phyloP scores from a whole-genome alignment of 2,888 invertebrate genomes.

The Nematopogon swammerdamellus region DNA sequence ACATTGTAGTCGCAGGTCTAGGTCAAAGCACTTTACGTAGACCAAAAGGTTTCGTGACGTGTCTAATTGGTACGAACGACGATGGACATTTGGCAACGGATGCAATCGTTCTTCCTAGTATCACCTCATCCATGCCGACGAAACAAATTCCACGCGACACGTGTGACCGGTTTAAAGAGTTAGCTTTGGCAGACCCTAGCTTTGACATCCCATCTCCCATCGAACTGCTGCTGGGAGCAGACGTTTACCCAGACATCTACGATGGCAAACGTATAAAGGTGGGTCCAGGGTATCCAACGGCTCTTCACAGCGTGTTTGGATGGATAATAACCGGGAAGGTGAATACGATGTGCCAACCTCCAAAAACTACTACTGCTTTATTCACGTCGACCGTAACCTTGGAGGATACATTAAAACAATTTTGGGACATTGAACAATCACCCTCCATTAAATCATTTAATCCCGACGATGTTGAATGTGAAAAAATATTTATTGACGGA shows the following conservation, averaged over 20 bases:
- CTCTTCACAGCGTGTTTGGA: not conserved
- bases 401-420: not conserved
- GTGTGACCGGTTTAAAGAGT: not conserved
- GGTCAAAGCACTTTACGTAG: not conserved
- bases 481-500: not conserved
- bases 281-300: not conserved
- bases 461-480: not conserved
- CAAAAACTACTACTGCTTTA: not conserved
- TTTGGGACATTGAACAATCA: not conserved
- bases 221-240: not conserved
- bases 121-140: not conserved
- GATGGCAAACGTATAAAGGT: not conserved
- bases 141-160: not conserved
- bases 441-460: not conserved
- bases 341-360: not conserved
- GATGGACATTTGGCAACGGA: not conserved
- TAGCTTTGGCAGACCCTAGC: not conserved
- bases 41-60: not conserved
- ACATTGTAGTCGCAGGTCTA: not conserved
- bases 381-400: not conserved
- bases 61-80: not conserved
- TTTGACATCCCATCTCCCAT: not conserved
- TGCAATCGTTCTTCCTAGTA: not conserved
- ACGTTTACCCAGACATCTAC: not conserved
- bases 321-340: not conserved